phyloP scores from a whole-genome alignment of 2,888 invertebrate species.

The Hedya salicella region DNA sequence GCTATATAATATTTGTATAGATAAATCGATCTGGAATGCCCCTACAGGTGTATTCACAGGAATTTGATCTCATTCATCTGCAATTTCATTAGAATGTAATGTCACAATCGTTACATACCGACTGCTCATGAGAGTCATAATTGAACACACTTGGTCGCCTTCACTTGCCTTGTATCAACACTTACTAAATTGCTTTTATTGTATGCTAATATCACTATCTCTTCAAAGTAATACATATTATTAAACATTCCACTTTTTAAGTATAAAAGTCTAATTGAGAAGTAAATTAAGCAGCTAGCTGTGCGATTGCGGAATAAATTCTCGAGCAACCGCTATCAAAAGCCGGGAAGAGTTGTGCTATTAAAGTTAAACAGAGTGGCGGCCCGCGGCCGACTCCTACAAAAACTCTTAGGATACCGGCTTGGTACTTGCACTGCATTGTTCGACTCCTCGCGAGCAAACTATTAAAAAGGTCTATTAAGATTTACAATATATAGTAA shows the following conservation, averaged over 20 bases:
- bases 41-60: constrained; percentile 18
- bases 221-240: constrained; percentile 1
- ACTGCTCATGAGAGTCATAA: background rate
- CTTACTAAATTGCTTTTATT: constrained; percentile 1
- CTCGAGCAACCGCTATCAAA: constrained; percentile 18
- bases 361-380: constrained; percentile 16
- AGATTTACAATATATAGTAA: background rate
- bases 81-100: constrained; percentile 17
- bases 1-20: constrained; percentile 2
- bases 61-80: constrained; percentile 42
- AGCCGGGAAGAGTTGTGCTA: constrained; percentile 30
- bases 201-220: constrained; percentile 1
- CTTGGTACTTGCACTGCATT: constrained; percentile 1
- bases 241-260: constrained; percentile 17
- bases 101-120: background rate
- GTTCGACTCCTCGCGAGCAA: background rate
- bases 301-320: constrained; percentile 22
- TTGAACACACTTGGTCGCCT: constrained; percentile 1
- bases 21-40: constrained; percentile 6
- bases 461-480: background rate
- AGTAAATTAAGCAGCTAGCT: constrained; percentile 24
- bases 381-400: constrained; percentile 6
- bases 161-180: background rate
- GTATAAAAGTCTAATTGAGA: constrained; percentile 19
- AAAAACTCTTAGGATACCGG: constrained; percentile 4